Evolutionary conservation across 2,113 vertebrate genomes (phyloP).

Genomic region (Zeus faber): DNA sequence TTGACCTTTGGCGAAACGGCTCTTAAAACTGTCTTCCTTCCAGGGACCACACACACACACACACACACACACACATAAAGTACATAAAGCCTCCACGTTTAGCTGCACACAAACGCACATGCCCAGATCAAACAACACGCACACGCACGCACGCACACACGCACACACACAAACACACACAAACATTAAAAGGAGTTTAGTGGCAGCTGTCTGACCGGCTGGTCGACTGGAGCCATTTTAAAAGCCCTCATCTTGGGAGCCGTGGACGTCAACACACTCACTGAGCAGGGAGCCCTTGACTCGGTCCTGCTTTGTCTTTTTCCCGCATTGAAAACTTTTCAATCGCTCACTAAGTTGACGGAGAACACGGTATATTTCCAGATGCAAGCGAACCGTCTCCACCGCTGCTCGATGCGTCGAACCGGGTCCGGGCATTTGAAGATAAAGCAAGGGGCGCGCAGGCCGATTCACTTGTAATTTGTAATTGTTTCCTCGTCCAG

Average conservation of each 20-base stretch:
- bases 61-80: slow-evolving; percentile 1
- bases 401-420: not conserved
- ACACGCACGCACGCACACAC: slow-evolving; percentile 5
- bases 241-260: slow-evolving; percentile 10
- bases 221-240: slow-evolving; percentile 14
- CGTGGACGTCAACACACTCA: slow-evolving; percentile 6
- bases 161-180: slow-evolving; percentile 1
- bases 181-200: slow-evolving; percentile 12
- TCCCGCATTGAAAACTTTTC: slow-evolving; percentile 19
- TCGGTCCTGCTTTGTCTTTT: too few species aligned
- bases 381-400: too few species aligned
- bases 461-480: too few species aligned
- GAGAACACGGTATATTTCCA: too few species aligned
- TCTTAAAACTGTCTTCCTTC: slow-evolving; percentile 6
- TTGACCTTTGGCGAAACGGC: slow-evolving; percentile 43
- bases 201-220: slow-evolving; percentile 24
- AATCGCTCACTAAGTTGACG: not conserved
- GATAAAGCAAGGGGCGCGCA: too few species aligned
- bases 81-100: not conserved
- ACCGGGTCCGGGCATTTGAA: not conserved
- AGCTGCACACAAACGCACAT: not conserved
- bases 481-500: too few species aligned
- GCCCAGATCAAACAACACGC: slow-evolving; percentile 6
- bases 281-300: slow-evolving; percentile 11
- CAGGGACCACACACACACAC: not conserved